A percentile compares a stretch with the other conserved stretches of the same genome.
These are phyloP conservation scores for Mus caroli DNA, from an alignment of 2,797 vertebrate species.

Conservation along the genomic window DNA sequence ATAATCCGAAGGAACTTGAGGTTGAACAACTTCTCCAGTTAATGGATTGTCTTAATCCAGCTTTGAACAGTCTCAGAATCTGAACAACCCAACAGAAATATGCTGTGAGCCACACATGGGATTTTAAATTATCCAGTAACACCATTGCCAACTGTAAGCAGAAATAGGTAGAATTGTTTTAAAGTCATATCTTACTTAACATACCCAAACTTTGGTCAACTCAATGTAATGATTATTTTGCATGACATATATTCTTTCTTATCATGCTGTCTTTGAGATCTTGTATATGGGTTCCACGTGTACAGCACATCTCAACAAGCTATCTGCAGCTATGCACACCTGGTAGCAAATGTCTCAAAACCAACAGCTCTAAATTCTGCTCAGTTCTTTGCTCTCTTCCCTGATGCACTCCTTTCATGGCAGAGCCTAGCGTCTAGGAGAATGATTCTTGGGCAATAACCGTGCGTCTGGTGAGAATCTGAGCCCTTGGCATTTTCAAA, in stretches of 20 bases:
- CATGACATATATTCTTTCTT: background rate
- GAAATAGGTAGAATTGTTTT: background rate
- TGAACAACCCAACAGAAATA: background rate
- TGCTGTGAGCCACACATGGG: fast-evolving
- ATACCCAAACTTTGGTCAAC: background rate
- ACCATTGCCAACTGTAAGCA: background rate
- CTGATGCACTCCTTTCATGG: background rate
- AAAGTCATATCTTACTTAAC: background rate
- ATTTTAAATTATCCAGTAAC: background rate
- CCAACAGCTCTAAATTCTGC: background rate
- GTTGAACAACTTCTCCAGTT: background rate
- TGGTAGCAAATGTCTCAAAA: background rate
- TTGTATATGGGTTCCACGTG: fast-evolving
- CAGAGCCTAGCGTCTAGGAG: background rate
- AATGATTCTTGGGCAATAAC: too few relatives aligned
- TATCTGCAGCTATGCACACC: background rate
- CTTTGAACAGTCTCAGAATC: background rate
- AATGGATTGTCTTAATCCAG: background rate
- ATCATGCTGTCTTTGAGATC: background rate
- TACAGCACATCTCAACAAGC: background rate
- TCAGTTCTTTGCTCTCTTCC: background rate
- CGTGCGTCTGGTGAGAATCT: background rate
- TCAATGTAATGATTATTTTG: background rate
- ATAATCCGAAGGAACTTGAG: background rate
- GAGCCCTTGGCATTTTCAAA: background rate